Percentiles rank a stretch among this genome's conserved stretches.
Conservation (phyloP, 2,797 vertebrate species). For the Falco cherrug region DNA sequence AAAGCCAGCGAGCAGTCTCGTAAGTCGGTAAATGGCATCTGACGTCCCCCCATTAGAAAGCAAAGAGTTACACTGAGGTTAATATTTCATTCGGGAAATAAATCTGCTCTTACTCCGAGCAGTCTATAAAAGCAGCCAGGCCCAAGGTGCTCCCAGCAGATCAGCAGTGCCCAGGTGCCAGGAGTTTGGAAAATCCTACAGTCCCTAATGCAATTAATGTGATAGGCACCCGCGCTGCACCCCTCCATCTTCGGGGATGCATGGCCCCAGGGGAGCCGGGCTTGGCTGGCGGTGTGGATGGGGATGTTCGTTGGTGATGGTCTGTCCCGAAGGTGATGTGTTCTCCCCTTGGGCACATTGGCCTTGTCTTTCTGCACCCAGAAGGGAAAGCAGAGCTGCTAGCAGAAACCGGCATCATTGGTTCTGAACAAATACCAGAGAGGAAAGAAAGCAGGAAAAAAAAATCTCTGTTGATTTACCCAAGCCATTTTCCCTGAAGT, state of each 20-base stretch:
- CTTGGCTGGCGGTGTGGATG: rapidly evolving
- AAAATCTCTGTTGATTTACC: background rate
- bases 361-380: background rate
- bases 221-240: rapidly evolving
- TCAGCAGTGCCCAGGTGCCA: background rate
- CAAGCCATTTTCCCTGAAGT: background rate
- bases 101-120: background rate
- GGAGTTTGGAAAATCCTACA: background rate
- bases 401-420: background rate
- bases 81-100: background rate
- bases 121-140: background rate
- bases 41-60: background rate
- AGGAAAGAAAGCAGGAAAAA: background rate
- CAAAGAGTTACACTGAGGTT: background rate
- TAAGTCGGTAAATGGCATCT: background rate
- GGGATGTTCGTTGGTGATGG: background rate
- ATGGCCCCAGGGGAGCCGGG: rapidly evolving
- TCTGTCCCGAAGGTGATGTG: background rate
- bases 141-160: background rate
- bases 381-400: background rate
- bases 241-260: rapidly evolving
- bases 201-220: background rate
- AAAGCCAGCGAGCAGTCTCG: background rate
- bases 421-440: background rate
- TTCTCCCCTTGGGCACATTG: background rate